A percentile compares a stretch with the other conserved stretches of the same genome.
These are phyloP conservation scores for Hydractinia symbiolongicarpus DNA, from an alignment of 30 jellyfish, hydroid and myxozoan species.

Conservation along the genomic window DNA sequence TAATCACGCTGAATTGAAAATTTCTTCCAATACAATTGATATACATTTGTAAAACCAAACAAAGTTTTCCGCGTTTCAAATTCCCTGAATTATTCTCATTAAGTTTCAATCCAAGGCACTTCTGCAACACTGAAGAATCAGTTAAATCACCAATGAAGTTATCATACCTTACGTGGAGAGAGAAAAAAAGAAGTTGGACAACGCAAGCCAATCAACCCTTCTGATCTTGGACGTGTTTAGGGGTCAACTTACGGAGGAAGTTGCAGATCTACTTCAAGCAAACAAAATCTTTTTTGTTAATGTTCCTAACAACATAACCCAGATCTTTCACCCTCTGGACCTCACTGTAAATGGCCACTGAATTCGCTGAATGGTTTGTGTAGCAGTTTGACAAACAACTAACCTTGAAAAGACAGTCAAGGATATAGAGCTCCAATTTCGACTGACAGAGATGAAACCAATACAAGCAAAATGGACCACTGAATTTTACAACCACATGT, in stretches of 20 bases:
- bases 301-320: background rate
- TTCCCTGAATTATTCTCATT: constrained; percentile 13
- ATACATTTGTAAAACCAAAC: constrained; percentile 21
- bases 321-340: background rate
- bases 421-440: background rate
- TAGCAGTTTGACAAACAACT: too few species aligned
- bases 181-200: too few species aligned
- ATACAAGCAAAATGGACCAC: background rate
- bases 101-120: background rate
- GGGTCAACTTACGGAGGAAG: too few species aligned
- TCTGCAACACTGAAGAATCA: constrained; percentile 18
- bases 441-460: background rate
- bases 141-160: background rate
- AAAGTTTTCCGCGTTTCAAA: constrained; percentile 19
- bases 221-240: background rate
- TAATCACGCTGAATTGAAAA: constrained; percentile 7
- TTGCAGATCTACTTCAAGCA: too few species aligned
- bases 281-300: background rate
- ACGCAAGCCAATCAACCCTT: background rate
- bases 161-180: too few species aligned
- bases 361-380: too few species aligned
- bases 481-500: background rate
- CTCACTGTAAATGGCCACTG: background rate
- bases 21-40: constrained; percentile 16
- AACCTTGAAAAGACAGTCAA: too few species aligned